These are phyloP conservation scores for Oceanodroma tethys DNA, from an alignment of 2,113 vertebrate species.

Conservation along the genomic window DNA sequence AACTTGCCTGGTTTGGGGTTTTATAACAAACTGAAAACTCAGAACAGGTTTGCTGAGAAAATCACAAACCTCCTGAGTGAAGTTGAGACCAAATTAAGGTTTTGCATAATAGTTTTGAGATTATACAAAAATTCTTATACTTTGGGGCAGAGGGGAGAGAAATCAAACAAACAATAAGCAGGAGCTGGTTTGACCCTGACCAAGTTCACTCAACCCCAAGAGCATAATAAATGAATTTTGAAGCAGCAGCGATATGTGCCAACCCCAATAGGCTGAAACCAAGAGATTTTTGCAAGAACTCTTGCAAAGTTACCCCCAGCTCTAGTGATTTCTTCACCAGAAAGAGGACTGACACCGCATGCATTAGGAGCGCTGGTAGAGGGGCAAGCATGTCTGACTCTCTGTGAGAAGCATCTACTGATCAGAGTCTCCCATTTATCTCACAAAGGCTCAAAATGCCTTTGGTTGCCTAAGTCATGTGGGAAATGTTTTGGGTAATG, in stretches of 20 bases:
- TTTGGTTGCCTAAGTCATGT: slow-evolving; percentile 44
- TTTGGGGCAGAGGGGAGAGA: not conserved
- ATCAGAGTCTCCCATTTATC: slow-evolving; percentile 10
- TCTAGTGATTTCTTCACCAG: slow-evolving; percentile 5
- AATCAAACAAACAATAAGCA: slow-evolving; percentile 29
- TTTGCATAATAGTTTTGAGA: slow-evolving; percentile 11
- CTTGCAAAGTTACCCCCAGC: not conserved
- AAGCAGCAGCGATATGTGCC: not conserved
- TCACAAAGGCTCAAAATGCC: not conserved
- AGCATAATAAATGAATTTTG: slow-evolving; percentile 19
- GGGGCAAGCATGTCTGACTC: not conserved
- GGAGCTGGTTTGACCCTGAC: slow-evolving; percentile 11
- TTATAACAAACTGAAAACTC: slow-evolving; percentile 52
- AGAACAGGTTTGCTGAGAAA: slow-evolving; percentile 29
- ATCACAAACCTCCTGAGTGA: not conserved
- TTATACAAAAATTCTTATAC: not conserved
- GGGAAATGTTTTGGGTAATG: slow-evolving; percentile 29
- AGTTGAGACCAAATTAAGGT: not conserved
- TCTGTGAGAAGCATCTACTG: slow-evolving; percentile 14
- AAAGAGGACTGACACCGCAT: not conserved
- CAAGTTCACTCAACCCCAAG: not conserved
- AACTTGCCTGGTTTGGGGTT: slow-evolving; percentile 35
- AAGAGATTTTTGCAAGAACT: slow-evolving; percentile 16
- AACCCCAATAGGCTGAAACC: not conserved
- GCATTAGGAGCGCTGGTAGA: not conserved